phyloP scores from a whole-genome alignment of 2,888 invertebrate species.

The Sphecodes monilicornis region DNA sequence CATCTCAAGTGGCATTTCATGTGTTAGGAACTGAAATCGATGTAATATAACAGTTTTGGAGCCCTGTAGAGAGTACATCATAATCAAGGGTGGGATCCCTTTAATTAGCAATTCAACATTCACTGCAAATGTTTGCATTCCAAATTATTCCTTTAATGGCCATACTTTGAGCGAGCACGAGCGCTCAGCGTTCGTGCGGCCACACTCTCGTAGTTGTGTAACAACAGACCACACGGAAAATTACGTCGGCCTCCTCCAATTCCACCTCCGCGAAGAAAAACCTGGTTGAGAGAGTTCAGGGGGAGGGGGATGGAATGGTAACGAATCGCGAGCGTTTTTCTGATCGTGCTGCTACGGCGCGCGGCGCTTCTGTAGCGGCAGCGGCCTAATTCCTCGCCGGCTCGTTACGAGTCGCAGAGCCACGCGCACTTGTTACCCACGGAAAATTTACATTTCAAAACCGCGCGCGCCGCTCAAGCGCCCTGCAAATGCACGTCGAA shows the following conservation, averaged over 20 bases:
- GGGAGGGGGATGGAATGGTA: neutral
- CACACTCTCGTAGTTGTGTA: neutral
- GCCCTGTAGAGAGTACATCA: no score
- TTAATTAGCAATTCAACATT: no score
- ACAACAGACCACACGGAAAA: neutral
- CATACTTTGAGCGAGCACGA: neutral
- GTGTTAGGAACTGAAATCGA: no score
- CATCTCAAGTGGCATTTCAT: no score
- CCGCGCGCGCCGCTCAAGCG: conserved; percentile 40
- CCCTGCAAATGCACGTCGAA: conserved; percentile 42
- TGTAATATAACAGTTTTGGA: no score
- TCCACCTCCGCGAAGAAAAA: neutral
- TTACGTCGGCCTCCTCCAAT: conserved; percentile 28
- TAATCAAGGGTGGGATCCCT: no score
- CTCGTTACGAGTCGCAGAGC: conserved; percentile 59
- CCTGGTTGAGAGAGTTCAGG: neutral
- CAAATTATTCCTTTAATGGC: neutral
- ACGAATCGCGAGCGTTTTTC: conserved; percentile 45
- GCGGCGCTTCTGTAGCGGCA: conserved; percentile 21
- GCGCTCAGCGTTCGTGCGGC: neutral
- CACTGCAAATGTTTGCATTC: neutral
- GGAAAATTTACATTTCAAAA: conserved; percentile 69
- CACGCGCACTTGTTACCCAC: conserved; percentile 58
- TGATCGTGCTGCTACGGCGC: conserved; percentile 6
- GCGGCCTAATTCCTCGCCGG: conserved; percentile 56